Conservation (phyloP, 2,888 invertebrate species). For the Beris morrisii region DNA sequence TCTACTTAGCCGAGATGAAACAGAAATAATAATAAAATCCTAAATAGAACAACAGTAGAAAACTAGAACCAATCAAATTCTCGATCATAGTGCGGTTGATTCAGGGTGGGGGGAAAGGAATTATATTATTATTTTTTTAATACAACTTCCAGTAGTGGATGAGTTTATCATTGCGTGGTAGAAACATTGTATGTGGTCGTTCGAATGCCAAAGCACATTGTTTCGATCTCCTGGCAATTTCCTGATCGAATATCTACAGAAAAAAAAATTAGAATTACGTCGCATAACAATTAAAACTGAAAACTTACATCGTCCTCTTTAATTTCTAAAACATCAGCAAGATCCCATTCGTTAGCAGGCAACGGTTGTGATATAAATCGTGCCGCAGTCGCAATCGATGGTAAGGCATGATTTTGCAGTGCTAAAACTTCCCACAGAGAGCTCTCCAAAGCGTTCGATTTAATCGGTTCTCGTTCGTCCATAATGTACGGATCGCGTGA, state of each 20-base stretch:
- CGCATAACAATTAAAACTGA: neutral
- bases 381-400: slow-evolving; percentile 73
- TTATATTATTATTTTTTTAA: slow-evolving; percentile 39
- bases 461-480: slow-evolving; percentile 76
- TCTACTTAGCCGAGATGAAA: too few species aligned
- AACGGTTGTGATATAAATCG: slow-evolving; percentile 68
- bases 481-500: slow-evolving; percentile 78
- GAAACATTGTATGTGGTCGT: slow-evolving; percentile 65
- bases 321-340: slow-evolving; percentile 66
- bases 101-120: too few species aligned
- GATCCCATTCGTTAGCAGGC: slow-evolving; percentile 69
- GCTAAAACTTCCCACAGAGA: slow-evolving; percentile 91
- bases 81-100: too few species aligned
- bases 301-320: slow-evolving; percentile 64
- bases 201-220: slow-evolving; percentile 76
- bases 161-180: slow-evolving; percentile 66
- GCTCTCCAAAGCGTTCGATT: slow-evolving; percentile 81
- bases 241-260: slow-evolving; percentile 72
- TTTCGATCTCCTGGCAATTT: slow-evolving; percentile 73
- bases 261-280: slow-evolving; percentile 6
- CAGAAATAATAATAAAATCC: too few species aligned
- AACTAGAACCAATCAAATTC: too few species aligned
- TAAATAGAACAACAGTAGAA: too few species aligned
- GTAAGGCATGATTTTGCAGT: slow-evolving; percentile 72
- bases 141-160: slow-evolving; percentile 67